These are phyloP conservation scores for Caracal caracal DNA, from an alignment of 2,113 vertebrate genomes.

Conservation along the genomic window DNA sequence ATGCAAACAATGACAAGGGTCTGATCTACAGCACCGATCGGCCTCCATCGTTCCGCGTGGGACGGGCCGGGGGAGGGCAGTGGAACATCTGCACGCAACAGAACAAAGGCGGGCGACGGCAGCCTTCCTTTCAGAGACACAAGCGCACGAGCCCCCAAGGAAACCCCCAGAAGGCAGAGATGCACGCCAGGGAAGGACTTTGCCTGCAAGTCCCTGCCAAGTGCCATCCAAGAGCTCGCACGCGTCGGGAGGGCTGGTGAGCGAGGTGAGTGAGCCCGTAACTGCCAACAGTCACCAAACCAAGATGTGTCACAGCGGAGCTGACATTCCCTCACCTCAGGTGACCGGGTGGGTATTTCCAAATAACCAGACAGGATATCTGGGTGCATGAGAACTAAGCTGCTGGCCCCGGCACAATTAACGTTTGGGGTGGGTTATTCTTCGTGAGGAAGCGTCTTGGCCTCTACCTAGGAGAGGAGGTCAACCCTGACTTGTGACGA, in stretches of 20 bases:
- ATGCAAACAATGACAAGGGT: constrained; percentile 75
- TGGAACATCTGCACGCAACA: constrained; percentile 70
- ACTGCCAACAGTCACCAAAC: neutral
- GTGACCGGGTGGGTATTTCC: rapidly evolving
- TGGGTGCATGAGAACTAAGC: rapidly evolving
- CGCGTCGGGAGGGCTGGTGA: neutral
- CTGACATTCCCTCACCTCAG: neutral
- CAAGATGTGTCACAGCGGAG: rapidly evolving
- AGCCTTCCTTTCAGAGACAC: constrained; percentile 41
- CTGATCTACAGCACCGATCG: constrained; percentile 57
- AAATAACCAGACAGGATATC: rapidly evolving
- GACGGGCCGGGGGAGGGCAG: constrained; percentile 5
- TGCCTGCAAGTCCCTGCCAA: neutral
- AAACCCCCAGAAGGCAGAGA: neutral
- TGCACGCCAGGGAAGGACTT: neutral
- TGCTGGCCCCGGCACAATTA: rapidly evolving
- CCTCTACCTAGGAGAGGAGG: rapidly evolving
- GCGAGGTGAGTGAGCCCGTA: rapidly evolving
- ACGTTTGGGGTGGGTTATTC: rapidly evolving
- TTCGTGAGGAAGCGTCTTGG: neutral
- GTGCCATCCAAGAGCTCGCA: rapidly evolving
- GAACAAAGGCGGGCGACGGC: neutral
- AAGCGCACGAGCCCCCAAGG: neutral
- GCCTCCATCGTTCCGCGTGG: constrained; percentile 12
- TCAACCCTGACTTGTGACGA: neutral